These are phyloP conservation scores for Champsocephalus gunnari DNA, from an alignment of 2,797 vertebrate species.

Conservation along the genomic window DNA sequence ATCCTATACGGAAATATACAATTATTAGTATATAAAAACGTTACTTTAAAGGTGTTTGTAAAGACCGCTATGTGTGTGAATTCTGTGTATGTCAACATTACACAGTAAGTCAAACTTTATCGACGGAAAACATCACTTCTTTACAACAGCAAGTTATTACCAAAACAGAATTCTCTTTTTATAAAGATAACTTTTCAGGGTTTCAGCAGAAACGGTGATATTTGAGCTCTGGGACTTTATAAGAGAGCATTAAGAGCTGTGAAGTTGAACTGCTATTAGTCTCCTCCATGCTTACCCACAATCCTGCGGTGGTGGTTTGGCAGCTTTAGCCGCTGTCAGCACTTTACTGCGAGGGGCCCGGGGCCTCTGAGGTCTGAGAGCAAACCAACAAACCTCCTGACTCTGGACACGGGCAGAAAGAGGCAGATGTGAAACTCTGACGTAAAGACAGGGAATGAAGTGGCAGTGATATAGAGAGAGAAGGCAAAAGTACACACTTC, in stretches of 20 bases:
- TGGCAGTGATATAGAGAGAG: not conserved
- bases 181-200: conserved; percentile 18
- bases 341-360: conserved; percentile 42
- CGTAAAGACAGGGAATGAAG: not conserved
- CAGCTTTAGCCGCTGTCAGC: conserved; percentile 64
- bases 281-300: conserved; percentile 54
- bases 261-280: conserved; percentile 59
- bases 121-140: too few relatives aligned
- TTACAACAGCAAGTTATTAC: too few relatives aligned
- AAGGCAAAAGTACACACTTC: too few relatives aligned
- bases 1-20: too few relatives aligned
- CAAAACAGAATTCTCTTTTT: not conserved
- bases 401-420: conserved; percentile 19
- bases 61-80: too few relatives aligned
- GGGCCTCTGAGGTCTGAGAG: conserved; percentile 67
- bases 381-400: conserved; percentile 60
- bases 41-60: too few relatives aligned
- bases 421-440: conserved; percentile 14
- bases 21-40: too few relatives aligned
- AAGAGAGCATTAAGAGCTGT: conserved; percentile 57
- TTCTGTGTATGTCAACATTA: too few relatives aligned
- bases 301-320: conserved; percentile 76
- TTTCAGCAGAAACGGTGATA: conserved; percentile 39
- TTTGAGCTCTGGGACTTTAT: conserved; percentile 24
- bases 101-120: too few relatives aligned